These are phyloP conservation scores for Mormyrus hasselquistii DNA, from an alignment of 2,797 vertebrate species.

Conservation along the genomic window DNA sequence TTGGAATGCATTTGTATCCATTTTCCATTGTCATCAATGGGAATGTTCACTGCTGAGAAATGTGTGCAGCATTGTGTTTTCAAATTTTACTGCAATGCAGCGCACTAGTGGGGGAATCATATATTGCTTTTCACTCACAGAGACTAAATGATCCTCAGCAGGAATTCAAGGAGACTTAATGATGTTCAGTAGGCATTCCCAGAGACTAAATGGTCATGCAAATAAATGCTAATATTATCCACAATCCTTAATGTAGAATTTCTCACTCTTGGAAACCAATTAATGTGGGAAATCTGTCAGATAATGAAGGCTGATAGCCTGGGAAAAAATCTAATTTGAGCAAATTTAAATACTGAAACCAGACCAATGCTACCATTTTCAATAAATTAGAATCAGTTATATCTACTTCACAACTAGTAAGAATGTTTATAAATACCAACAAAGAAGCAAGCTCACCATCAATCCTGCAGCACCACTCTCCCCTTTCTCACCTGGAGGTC, in stretches of 20 bases:
- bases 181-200: neutral
- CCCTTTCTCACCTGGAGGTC: slow-evolving; percentile 77
- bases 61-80: neutral
- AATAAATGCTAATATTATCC: neutral
- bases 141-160: neutral
- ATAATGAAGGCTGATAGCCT: neutral
- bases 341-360: neutral
- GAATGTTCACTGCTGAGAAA: neutral
- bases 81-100: neutral
- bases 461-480: slow-evolving; percentile 76
- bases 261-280: neutral
- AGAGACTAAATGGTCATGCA: neutral
- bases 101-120: neutral
- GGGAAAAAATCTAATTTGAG: neutral
- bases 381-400: neutral
- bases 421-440: neutral
- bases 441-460: slow-evolving; percentile 58
- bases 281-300: neutral
- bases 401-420: neutral
- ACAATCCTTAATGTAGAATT: neutral
- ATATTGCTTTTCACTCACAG: neutral
- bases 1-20: neutral
- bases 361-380: neutral
- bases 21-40: neutral
- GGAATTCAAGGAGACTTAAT: neutral